Percentiles rank a stretch among this genome's conserved stretches.
phyloP scores from a whole-genome alignment of 2,113 vertebrate species.

The Pogonocichla stellata region DNA sequence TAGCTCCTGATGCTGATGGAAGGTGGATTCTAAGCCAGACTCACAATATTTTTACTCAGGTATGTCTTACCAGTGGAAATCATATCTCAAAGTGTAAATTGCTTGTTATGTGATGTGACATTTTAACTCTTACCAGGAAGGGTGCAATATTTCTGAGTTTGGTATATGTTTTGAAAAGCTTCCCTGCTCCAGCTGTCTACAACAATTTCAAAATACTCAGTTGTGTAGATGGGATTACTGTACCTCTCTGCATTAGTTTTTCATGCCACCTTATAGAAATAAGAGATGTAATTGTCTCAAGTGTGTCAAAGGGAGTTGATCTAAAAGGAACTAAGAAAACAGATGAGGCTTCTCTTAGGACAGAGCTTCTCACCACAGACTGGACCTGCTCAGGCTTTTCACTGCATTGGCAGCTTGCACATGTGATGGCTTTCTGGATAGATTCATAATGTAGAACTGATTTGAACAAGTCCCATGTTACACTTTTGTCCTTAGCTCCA shows the following conservation, averaged over 20 bases:
- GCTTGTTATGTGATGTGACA: background rate
- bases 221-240: background rate
- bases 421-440: background rate
- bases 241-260: background rate
- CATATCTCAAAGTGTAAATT: background rate
- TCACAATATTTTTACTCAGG: constrained; percentile 98
- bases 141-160: background rate
- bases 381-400: background rate
- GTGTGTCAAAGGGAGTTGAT: background rate
- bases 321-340: background rate
- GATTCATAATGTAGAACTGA: background rate
- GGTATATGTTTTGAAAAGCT: background rate
- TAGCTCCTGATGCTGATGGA: constrained; percentile 92
- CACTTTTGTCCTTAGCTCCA: background rate
- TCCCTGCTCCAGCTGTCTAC: background rate
- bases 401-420: background rate
- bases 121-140: background rate
- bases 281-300: background rate
- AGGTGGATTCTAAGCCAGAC: constrained; percentile 98
- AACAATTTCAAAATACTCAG: background rate
- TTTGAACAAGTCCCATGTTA: background rate
- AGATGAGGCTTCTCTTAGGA: background rate
- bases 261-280: background rate
- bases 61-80: constrained; percentile 50
- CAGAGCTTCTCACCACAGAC: background rate